Evolutionary conservation across 2,797 vertebrate genomes (phyloP).

Genomic region (Notolepis coatsorum): DNA sequence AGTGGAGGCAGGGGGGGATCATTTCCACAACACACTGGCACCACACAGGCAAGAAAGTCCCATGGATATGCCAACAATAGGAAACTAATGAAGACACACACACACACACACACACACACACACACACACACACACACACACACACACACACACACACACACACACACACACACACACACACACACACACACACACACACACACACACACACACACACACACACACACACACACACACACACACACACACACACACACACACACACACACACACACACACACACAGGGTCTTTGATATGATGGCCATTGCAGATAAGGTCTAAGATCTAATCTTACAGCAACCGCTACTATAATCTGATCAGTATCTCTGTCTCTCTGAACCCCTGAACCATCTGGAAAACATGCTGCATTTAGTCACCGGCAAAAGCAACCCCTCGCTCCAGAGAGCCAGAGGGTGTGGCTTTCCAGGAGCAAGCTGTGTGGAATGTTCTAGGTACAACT

Average conservation of each 20-base stretch:
- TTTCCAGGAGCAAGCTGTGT: slow-evolving; percentile 33
- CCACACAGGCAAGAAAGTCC: slow-evolving; percentile 53
- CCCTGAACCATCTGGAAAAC: slow-evolving; percentile 46
- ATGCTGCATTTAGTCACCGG: slow-evolving; percentile 30
- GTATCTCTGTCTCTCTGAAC: not conserved
- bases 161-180: not conserved
- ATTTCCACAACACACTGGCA: slow-evolving; percentile 49
- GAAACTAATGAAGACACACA: not conserved
- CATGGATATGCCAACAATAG: slow-evolving; percentile 12
- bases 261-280: not conserved
- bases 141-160: not conserved
- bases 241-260: not conserved
- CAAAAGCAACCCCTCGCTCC: not conserved
- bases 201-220: not conserved
- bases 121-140: no score
- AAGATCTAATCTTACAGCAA: slow-evolving; percentile 32
- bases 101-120: not conserved
- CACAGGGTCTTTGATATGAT: slow-evolving; percentile 19
- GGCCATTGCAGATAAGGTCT: not conserved
- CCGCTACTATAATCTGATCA: slow-evolving; percentile 3
- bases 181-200: not conserved
- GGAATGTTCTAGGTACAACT: slow-evolving; percentile 8
- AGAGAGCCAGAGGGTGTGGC: slow-evolving; percentile 25
- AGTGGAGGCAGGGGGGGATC: slow-evolving; percentile 42
- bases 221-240: not conserved